Conservation (phyloP, 2,888 invertebrate species). For the Hydroisotoma schaefferi region DNA sequence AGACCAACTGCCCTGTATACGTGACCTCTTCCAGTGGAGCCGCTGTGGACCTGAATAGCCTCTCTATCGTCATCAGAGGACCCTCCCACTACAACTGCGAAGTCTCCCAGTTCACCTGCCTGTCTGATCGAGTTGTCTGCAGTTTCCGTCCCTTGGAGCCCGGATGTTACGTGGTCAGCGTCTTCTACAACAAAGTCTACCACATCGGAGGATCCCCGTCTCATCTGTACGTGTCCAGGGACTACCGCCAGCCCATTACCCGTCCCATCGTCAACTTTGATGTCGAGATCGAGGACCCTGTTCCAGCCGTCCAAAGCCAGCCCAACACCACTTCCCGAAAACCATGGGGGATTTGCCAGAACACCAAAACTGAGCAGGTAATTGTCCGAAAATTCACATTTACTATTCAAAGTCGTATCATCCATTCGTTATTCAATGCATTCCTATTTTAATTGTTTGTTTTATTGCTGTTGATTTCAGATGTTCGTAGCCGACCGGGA, state of each 20-base stretch:
- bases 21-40: neutral
- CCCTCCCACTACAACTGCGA: neutral
- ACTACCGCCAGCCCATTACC: neutral
- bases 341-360: conserved; percentile 25
- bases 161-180: neutral
- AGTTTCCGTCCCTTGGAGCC: neutral
- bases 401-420: neutral
- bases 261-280: conserved; percentile 8
- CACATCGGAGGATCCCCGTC: neutral
- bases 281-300: neutral
- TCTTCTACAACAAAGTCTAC: neutral
- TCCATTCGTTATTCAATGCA: neutral
- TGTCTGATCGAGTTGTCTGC: neutral
- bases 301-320: neutral
- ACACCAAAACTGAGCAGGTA: conserved; percentile 22
- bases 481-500: conserved; percentile 29
- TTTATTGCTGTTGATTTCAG: conserved; percentile 19
- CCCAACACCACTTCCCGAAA: conserved; percentile 4
- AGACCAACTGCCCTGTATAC: neutral
- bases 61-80: conserved; percentile 4
- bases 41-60: neutral
- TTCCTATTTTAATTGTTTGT: neutral
- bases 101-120: neutral
- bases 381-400: neutral
- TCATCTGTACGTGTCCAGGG: neutral